Evolutionary conservation across 1,140 invertebrate species (phyloP).

Genomic region (Liolophura sinensis): DNA sequence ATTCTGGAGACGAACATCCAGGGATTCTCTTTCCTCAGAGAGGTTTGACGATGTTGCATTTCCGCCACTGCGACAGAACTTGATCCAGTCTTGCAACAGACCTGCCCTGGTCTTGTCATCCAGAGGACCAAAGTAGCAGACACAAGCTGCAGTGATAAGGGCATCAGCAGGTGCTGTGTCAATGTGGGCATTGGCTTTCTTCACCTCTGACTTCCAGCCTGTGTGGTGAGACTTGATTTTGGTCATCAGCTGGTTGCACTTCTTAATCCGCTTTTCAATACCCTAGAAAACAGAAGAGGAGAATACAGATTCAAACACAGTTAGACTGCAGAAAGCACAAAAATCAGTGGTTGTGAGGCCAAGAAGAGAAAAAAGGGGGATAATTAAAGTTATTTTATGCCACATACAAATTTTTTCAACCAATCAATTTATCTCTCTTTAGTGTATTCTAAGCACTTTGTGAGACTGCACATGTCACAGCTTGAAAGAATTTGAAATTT

Average conservation of each 20-base stretch:
- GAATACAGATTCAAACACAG: not conserved
- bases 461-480: too few species aligned
- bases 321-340: not conserved
- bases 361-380: not conserved
- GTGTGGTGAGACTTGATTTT: slow-evolving; percentile 55
- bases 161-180: slow-evolving; percentile 47
- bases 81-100: slow-evolving; percentile 36
- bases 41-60: too few species aligned
- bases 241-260: slow-evolving; percentile 50
- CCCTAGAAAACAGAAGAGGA: slow-evolving; percentile 31
- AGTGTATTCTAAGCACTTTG: too few species aligned
- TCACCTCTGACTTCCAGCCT: slow-evolving; percentile 50
- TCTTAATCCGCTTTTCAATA: slow-evolving; percentile 49
- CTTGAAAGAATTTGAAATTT: too few species aligned
- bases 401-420: too few species aligned
- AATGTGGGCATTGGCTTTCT: slow-evolving; percentile 40
- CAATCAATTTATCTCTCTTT: too few species aligned
- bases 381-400: too few species aligned
- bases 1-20: too few species aligned
- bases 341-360: not conserved
- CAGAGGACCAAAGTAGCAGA: slow-evolving; percentile 54
- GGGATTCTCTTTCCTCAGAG: too few species aligned
- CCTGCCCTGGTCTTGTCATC: slow-evolving; percentile 43
- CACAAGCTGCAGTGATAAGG: slow-evolving; percentile 47
- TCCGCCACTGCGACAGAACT: too few species aligned